Base-by-base conservation (phyloP, 2,797 vertebrate species). In the Pteronotus mesoamericanus region DNA sequence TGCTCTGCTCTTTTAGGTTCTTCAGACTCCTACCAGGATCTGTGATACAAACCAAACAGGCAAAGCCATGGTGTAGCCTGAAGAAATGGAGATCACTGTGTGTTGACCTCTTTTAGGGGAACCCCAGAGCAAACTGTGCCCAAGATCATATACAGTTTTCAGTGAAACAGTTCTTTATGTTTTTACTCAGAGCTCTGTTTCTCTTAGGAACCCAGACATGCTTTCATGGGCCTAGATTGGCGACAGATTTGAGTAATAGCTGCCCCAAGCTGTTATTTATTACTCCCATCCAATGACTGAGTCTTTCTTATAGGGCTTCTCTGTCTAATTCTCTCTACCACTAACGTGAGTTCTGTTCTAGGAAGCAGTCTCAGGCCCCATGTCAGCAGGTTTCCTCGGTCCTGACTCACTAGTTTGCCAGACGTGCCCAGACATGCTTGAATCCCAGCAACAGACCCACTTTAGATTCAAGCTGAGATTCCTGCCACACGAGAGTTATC, bases 211-310 rank as follows among this genome's bases (percentile, higher is more conserved):
- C 78, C 64, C 66, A 93, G 90, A 86, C 66, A 11, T 44, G 86
- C 46, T 94, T 90, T 88, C 68, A 29, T 42, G 88, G 64, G 74
- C 78, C 95, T 77, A 59, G 66, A 59, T 0, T 71, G 86, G 94
- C 0, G 22, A 96, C 93, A 89, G 93, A 78, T 94, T 88, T 92
- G 88, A 97, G 90, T 95, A 89, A 92, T 80, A 92, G 59, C 88
- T 86, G 53, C 87, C 77, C 68, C 59, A 68, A 9, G 46, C 87
- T 72, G 82, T 77, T 77, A 72, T 90, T 90, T 90, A 90, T 87
- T 88, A 80, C 96, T 93, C 24, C 72, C 42, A 46, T 24, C 26
- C 55, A 74, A 37, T 92, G 94, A 97, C 92, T 95, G 75, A 85
- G 84, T 91, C 91, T 95, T 95, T 69, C 83, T 94, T 53, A 66